Evolutionary conservation across 1,140 invertebrate species (phyloP).

Genomic region (Lepidurus arcticus): DNA sequence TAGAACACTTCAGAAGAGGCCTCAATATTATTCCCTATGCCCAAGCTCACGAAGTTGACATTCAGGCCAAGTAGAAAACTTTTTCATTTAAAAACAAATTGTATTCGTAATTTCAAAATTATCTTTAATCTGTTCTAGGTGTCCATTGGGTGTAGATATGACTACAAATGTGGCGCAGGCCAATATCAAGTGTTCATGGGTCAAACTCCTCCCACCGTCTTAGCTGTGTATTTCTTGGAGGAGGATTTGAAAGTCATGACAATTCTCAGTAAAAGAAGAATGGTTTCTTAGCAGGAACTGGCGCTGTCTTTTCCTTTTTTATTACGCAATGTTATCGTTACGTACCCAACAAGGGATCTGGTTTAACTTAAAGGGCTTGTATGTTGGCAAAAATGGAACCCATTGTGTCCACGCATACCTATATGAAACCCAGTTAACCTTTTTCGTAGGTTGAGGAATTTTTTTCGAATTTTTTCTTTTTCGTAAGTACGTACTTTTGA

Average conservation of each 20-base stretch:
- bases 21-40: constrained; percentile 42
- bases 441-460: not conserved
- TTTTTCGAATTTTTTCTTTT: not conserved
- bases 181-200: constrained; percentile 56
- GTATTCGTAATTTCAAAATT: constrained; percentile 23
- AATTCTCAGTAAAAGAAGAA: not conserved
- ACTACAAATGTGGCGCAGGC: constrained; percentile 49
- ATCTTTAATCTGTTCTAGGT: constrained; percentile 41
- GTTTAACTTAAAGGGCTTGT: not conserved
- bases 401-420: constrained; percentile 15
- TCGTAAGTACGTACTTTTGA: not conserved
- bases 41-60: constrained; percentile 47
- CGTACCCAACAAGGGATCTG: not conserved
- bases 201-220: constrained; percentile 44
- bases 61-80: constrained; percentile 49
- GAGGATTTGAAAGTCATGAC: not conserved
- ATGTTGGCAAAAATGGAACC: constrained; percentile 28
- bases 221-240: not conserved
- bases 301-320: not conserved
- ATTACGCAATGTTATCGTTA: not conserved
- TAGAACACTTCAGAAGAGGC: constrained; percentile 52
- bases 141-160: constrained; percentile 54
- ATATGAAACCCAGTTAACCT: not conserved
- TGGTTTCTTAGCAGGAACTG: no score
- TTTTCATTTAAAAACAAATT: constrained; percentile 17